phyloP scores from a whole-genome alignment of 1,140 invertebrate genomes.

The Carposina sasakii region DNA sequence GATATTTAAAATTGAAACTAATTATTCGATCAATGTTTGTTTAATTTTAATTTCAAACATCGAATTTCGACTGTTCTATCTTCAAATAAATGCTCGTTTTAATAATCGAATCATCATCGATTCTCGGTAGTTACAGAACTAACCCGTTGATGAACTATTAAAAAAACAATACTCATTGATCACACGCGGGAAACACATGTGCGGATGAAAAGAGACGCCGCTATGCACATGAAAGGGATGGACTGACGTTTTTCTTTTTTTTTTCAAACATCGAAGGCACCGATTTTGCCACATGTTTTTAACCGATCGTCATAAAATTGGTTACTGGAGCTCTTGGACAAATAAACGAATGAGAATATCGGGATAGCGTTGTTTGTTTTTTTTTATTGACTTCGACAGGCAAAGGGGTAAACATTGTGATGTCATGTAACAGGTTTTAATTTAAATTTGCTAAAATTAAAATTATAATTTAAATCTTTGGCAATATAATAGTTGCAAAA shows the following conservation, averaged over 20 bases:
- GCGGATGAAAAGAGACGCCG: conserved; percentile 26
- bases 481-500: no score
- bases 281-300: conserved; percentile 45
- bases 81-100: no score
- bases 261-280: conserved; percentile 28
- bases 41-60: no score
- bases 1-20: no score
- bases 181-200: conserved; percentile 50
- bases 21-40: no score
- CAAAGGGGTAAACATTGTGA: conserved; percentile 3
- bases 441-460: no score
- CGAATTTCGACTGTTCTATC: no score
- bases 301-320: conserved; percentile 15
- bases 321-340: background rate
- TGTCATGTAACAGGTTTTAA: background rate
- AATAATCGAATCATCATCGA: conserved; percentile 1
- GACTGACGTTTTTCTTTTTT: conserved; percentile 30
- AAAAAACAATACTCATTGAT: conserved; percentile 55
- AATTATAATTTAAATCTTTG: no score
- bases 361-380: background rate
- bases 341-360: conserved; percentile 5
- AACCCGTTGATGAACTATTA: conserved; percentile 45
- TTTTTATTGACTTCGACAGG: conserved; percentile 2
- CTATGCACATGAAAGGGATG: conserved; percentile 23
- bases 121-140: conserved; percentile 29